Evolutionary conservation across 2,113 vertebrate species (phyloP).

Genomic region (Oreochromis niloticus): DNA sequence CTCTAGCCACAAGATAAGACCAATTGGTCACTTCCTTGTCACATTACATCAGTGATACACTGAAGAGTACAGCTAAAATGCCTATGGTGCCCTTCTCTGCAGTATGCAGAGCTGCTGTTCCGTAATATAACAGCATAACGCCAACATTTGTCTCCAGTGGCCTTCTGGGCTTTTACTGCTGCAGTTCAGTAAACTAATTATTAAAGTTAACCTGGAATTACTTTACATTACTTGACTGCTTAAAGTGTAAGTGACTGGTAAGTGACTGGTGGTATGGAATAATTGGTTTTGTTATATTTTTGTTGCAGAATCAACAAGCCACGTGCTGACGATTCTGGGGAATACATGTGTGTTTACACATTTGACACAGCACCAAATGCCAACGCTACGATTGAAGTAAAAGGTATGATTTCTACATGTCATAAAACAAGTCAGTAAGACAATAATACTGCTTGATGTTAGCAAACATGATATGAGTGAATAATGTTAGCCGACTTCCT

Average conservation of each 20-base stretch:
- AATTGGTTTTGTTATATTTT: constrained; percentile 16
- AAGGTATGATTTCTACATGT: constrained; percentile 78
- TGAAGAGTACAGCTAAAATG: constrained; percentile 51
- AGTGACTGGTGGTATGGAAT: background rate
- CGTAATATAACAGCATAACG: constrained; percentile 19
- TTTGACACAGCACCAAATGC: constrained; percentile 84
- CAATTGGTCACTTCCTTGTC: constrained; percentile 69
- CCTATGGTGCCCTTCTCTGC: constrained; percentile 38
- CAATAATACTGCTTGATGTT: background rate
- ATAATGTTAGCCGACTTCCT: background rate
- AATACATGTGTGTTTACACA: constrained; percentile 94
- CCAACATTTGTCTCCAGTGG: constrained; percentile 7
- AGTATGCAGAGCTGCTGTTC: constrained; percentile 27
- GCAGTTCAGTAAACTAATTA: constrained; percentile 24
- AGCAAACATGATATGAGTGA: background rate
- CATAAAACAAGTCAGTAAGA: background rate
- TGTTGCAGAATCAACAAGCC: constrained; percentile 85
- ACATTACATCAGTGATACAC: constrained; percentile 55
- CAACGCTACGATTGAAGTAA: constrained; percentile 96
- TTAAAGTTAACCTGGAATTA: background rate
- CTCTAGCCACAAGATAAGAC: constrained; percentile 51
- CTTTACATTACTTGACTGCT: background rate
- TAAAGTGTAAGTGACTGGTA: background rate
- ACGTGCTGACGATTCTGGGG: constrained; percentile 88
- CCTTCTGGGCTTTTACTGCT: background rate